phyloP scores from a whole-genome alignment of 1,140 invertebrate species.

The Scylla paramamosain region DNA sequence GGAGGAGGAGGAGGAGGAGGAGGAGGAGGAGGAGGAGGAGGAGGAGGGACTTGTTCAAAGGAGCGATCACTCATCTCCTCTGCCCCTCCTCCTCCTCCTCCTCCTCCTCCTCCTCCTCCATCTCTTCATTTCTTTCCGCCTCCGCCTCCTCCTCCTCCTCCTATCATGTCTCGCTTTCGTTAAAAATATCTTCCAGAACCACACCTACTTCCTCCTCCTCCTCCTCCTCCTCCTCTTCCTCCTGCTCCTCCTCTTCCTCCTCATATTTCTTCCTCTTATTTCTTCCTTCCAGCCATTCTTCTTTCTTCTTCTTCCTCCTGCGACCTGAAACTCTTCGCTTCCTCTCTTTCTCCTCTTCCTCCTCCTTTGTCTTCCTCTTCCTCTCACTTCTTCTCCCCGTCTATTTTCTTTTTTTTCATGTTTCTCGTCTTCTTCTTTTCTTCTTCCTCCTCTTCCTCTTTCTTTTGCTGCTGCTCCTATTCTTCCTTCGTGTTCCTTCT shows the following conservation, averaged over 20 bases:
- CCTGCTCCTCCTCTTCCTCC: not conserved
- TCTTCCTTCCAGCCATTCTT: not conserved
- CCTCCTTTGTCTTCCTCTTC: not conserved
- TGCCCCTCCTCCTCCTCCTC: not conserved
- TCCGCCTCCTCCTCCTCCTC: not conserved
- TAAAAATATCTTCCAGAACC: not conserved
- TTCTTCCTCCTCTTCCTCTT: not conserved
- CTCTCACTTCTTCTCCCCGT: not conserved
- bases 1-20: not conserved
- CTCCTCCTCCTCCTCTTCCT: slow-evolving; percentile 21
- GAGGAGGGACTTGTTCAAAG: not conserved
- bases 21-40: not conserved
- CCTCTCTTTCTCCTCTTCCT: not conserved
- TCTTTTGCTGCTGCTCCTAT: not conserved
- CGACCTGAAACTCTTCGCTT: not conserved
- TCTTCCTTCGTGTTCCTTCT: too few species aligned
- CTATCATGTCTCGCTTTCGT: not conserved
- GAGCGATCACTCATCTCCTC: not conserved
- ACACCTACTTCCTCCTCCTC: not conserved
- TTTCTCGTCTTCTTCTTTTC: not conserved
- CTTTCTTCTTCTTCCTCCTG: not conserved
- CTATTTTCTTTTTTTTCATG: not conserved
- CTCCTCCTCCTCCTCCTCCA: too few species aligned
- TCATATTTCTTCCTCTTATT: not conserved
- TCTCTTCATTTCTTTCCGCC: not conserved